These are phyloP conservation scores for Chaitophorus viminalis DNA, from an alignment of 2,888 invertebrate species.

Conservation along the genomic window DNA sequence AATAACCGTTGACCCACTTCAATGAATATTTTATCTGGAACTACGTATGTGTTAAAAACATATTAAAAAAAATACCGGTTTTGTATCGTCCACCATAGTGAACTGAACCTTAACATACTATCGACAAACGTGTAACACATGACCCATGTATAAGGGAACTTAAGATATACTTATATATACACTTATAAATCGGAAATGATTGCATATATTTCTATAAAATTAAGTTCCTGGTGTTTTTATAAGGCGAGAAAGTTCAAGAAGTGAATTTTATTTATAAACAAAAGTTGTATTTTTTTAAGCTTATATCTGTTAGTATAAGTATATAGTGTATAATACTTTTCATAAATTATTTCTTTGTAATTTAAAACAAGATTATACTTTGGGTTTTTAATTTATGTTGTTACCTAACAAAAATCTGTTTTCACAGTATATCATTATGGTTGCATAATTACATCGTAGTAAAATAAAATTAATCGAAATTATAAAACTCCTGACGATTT, in stretches of 20 bases:
- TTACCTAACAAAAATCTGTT: background rate
- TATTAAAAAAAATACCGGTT: constrained; percentile 36
- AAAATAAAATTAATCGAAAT: background rate
- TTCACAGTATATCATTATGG: background rate
- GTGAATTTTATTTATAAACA: background rate
- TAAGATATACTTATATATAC: background rate
- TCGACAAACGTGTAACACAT: constrained; percentile 15
- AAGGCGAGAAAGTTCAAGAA: constrained; percentile 18
- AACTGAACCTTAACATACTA: background rate
- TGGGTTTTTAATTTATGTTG: background rate
- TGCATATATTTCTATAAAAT: background rate
- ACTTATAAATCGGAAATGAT: background rate
- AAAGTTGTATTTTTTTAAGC: constrained; percentile 3
- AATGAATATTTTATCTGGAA: background rate
- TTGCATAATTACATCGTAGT: background rate
- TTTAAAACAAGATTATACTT: background rate
- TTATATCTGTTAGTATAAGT: no score
- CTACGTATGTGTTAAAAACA: constrained; percentile 18
- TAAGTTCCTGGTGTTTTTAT: background rate
- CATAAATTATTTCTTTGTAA: background rate
- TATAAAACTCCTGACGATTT: background rate
- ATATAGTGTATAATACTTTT: background rate
- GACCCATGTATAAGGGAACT: constrained; percentile 10
- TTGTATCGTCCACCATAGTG: background rate
- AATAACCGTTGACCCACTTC: constrained; percentile 18